These are phyloP conservation scores for Pipra filicauda DNA, from an alignment of 2,113 vertebrate genomes.

Conservation along the genomic window DNA sequence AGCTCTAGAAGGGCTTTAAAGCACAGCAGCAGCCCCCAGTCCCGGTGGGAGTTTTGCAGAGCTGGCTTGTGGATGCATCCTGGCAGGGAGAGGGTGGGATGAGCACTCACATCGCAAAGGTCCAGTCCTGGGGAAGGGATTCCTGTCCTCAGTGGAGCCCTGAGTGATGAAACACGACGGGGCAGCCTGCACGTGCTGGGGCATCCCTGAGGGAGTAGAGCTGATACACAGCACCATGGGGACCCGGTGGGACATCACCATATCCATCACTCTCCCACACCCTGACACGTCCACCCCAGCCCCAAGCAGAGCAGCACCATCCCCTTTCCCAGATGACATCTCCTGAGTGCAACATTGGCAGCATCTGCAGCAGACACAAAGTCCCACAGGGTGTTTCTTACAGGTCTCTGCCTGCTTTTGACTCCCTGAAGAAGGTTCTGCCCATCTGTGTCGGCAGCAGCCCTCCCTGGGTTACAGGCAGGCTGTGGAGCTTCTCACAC, in stretches of 20 bases:
- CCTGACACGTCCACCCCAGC: neutral
- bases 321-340: neutral
- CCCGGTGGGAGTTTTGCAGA: neutral
- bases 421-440: neutral
- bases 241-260: neutral
- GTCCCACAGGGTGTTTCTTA: rapidly evolving
- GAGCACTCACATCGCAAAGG: rapidly evolving
- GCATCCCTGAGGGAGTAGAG: neutral
- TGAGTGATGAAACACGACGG: neutral
- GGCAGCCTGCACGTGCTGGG: neutral
- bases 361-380: neutral
- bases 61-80: neutral
- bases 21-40: rapidly evolving
- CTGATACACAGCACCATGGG: rapidly evolving
- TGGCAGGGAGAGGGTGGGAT: neutral
- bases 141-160: neutral
- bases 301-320: neutral
- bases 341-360: rapidly evolving
- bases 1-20: neutral
- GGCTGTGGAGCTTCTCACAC: rapidly evolving
- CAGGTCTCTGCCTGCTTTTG: neutral
- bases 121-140: neutral
- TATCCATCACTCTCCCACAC: neutral
- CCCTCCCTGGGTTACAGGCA: neutral
- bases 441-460: rapidly evolving